These are phyloP conservation scores for Drosophila flavopinicola DNA, from an alignment of 2,888 invertebrate genomes.

Conservation along the genomic window DNA sequence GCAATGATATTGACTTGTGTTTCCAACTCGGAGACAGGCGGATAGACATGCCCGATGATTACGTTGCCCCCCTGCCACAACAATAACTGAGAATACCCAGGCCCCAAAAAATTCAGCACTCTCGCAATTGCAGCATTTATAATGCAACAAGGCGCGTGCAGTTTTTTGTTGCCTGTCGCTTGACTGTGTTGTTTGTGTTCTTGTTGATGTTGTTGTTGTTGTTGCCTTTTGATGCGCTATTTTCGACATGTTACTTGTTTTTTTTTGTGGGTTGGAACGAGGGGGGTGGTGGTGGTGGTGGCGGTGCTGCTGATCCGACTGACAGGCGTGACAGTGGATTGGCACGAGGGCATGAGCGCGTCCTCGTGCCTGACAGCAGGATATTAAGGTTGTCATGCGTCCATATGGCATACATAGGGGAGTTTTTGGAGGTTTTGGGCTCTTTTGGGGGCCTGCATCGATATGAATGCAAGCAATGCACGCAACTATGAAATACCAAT, in stretches of 20 bases:
- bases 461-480: constrained; percentile 19
- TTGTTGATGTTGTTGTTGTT: constrained; percentile 19
- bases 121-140: constrained; percentile 72
- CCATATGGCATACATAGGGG: constrained; percentile 1
- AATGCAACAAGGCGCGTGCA: constrained; percentile 69
- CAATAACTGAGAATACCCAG: constrained; percentile 16
- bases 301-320: too few species aligned
- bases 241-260: constrained; percentile 56
- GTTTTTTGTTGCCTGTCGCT: constrained; percentile 25
- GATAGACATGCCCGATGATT: constrained; percentile 22
- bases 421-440: background rate
- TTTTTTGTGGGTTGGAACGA: too few species aligned
- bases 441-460: constrained; percentile 31
- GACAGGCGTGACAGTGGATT: constrained; percentile 59
- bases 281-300: background rate
- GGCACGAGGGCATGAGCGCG: constrained; percentile 37
- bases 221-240: constrained; percentile 33
- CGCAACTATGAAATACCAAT: constrained; percentile 12
- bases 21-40: constrained; percentile 24
- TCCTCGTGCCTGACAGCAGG: constrained; percentile 65
- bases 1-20: constrained; percentile 42
- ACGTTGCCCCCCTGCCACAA: constrained; percentile 38
- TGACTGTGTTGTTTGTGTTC: constrained; percentile 19
- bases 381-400: constrained; percentile 63
- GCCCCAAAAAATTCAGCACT: constrained; percentile 50